Base-by-base conservation (phyloP, 2,113 vertebrate species). In the Scophthalmus maximus region DNA sequence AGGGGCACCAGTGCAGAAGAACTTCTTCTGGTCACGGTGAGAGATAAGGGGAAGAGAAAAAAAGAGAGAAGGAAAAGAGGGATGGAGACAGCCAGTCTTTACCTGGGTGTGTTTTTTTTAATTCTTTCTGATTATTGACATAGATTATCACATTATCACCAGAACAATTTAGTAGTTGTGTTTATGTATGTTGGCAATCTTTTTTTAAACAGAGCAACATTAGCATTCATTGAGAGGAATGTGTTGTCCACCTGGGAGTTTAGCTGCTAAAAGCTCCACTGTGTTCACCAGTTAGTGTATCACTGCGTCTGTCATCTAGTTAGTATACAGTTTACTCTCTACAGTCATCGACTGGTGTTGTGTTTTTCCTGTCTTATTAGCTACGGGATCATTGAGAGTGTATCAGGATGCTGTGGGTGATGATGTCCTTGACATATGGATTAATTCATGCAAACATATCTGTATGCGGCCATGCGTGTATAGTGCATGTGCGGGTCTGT, bases 1-100 rank as follows among this genome's bases (percentile, higher is more conserved):
- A 88, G 38, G 81, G 32, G 83, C 88, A 89, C 53, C 82, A 92
- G 86, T 77, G 89, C 89, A 92, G 86, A 89, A 89, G 76, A 80
- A 82, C 84, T 88, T 89, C 86, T 88, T 88, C 84, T 92, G 86
- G 80, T 89, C 85, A 78, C 60, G 11, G 78, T 32, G 76, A 68
- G 82, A 64, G 53, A 79, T 49, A 55, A 59, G 9, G 20, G 58
- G 49, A 46, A 36, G 36, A 8, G 50, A 40, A 53, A 64, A 46
- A 61, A 49, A 69, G 25, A 38, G 50, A 58, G 25, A 17, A 30
- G 22, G 49, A 49, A 26, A 42, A 20, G 22, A 59, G 51, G 36
- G 68, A 77, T 15, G 4, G 55, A 73, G n/a, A n/a, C n/a, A n/a
- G n/a, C n/a, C n/a, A n/a, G n/a, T n/a, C n/a, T n/a, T n/a, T n/a